phyloP scores from a whole-genome alignment of 2,113 vertebrate species.

The Jaculus jaculus region DNA sequence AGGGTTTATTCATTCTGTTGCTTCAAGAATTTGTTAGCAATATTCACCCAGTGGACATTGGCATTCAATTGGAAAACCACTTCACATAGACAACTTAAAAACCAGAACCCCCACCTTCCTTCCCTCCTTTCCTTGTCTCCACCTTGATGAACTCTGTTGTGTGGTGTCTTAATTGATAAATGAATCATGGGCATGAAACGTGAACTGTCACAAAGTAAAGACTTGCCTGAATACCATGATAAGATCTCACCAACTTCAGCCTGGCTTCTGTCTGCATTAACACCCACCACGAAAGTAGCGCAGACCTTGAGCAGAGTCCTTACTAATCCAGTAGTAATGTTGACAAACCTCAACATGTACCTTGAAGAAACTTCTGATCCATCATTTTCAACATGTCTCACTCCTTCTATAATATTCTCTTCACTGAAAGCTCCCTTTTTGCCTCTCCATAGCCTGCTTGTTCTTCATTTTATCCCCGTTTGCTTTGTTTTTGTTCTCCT shows the following conservation, averaged over 20 bases:
- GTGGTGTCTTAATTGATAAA: background rate
- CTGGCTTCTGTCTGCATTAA: background rate
- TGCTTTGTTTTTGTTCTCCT: background rate
- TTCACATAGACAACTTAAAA: background rate
- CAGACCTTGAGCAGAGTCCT: background rate
- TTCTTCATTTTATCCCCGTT: background rate
- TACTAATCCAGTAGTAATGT: background rate
- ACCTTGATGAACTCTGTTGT: background rate
- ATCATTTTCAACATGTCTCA: background rate
- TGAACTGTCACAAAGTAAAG: background rate
- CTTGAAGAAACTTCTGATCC: background rate
- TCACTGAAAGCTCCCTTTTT: background rate
- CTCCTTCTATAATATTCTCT: background rate
- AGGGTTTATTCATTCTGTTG: background rate
- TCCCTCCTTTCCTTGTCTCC: background rate
- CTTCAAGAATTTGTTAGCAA: background rate
- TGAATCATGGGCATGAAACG: background rate
- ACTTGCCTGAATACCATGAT: background rate
- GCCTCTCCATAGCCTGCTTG: background rate
- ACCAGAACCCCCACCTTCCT: rapidly evolving
- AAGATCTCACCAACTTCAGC: background rate
- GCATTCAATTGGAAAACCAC: background rate
- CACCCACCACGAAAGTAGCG: background rate
- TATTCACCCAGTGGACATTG: rapidly evolving
- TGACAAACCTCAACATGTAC: background rate